Evolutionary conservation across 1,140 invertebrate genomes (phyloP).

Genomic region (Steinernema feltiae): DNA sequence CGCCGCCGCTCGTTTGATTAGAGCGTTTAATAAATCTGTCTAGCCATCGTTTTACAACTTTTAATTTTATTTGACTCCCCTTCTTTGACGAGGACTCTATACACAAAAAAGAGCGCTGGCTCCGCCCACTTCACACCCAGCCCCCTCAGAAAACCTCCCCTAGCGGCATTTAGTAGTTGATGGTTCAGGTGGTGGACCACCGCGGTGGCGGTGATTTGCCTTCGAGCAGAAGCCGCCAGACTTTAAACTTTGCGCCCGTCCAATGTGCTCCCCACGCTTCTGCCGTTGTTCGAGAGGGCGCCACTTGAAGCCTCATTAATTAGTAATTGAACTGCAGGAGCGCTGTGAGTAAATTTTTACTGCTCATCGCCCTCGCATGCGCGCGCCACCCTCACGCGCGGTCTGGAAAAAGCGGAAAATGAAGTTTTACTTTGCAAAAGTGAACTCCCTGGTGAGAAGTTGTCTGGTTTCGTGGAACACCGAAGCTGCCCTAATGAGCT

Average conservation of each 20-base stretch:
- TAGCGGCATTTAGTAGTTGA: no score
- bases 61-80: neutral
- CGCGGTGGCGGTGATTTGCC: no score
- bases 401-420: neutral
- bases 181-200: no score
- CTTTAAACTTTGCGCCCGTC: neutral
- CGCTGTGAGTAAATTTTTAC: neutral
- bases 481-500: neutral
- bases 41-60: neutral
- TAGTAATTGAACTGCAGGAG: constrained; percentile 6
- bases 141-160: no score
- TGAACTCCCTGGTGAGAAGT: neutral
- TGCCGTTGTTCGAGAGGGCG: neutral
- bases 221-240: no score
- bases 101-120: neutral
- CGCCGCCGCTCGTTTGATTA: no score
- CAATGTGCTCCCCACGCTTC: neutral
- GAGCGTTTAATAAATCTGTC: no score
- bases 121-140: no score
- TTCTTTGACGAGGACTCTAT: neutral
- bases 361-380: neutral
- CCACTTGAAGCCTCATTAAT: constrained; percentile 12
- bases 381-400: neutral
- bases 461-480: neutral
- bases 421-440: neutral